phyloP scores from a whole-genome alignment of 1,140 invertebrate species.

The Delia radicum region DNA sequence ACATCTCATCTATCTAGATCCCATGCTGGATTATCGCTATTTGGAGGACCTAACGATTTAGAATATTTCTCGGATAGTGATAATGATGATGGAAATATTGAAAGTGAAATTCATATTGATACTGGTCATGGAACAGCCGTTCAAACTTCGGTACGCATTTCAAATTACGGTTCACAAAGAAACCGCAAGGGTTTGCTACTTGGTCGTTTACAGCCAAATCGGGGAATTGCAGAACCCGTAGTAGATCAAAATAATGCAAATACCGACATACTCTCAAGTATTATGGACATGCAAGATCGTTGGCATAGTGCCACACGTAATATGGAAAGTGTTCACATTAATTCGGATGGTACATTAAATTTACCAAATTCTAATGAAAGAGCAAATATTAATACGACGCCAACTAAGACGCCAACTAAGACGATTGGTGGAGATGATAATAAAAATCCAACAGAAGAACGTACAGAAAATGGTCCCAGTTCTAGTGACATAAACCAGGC shows the following conservation, averaged over 20 bases:
- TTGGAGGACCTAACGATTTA: slow-evolving; percentile 65
- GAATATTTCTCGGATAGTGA: slow-evolving; percentile 62
- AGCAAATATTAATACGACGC: not conserved
- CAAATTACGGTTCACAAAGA: slow-evolving; percentile 38
- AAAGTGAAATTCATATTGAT: slow-evolving; percentile 27
- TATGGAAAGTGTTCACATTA: slow-evolving; percentile 43
- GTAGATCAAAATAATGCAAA: slow-evolving; percentile 5
- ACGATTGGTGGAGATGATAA: not conserved
- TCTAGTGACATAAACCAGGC: slow-evolving; percentile 57
- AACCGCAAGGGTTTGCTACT: slow-evolving; percentile 39
- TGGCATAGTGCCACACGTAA: slow-evolving; percentile 62
- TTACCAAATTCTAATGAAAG: slow-evolving; percentile 29
- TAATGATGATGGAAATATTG: slow-evolving; percentile 19
- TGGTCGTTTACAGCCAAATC: slow-evolving; percentile 36
- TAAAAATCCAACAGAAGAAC: not conserved
- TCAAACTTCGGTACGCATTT: slow-evolving; percentile 43
- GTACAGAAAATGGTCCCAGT: slow-evolving; percentile 35
- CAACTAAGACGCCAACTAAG: not conserved
- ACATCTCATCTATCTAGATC: slow-evolving; percentile 36
- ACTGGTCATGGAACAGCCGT: slow-evolving; percentile 51
- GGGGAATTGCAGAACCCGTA: not conserved
- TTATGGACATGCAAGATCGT: slow-evolving; percentile 73
- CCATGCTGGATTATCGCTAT: slow-evolving; percentile 56
- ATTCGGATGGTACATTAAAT: slow-evolving; percentile 48
- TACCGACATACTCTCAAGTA: slow-evolving; percentile 69